A percentile compares a stretch with the other conserved stretches of the same genome.
Conservation (phyloP, 2,113 vertebrate species). For the Labrus mixtus region DNA sequence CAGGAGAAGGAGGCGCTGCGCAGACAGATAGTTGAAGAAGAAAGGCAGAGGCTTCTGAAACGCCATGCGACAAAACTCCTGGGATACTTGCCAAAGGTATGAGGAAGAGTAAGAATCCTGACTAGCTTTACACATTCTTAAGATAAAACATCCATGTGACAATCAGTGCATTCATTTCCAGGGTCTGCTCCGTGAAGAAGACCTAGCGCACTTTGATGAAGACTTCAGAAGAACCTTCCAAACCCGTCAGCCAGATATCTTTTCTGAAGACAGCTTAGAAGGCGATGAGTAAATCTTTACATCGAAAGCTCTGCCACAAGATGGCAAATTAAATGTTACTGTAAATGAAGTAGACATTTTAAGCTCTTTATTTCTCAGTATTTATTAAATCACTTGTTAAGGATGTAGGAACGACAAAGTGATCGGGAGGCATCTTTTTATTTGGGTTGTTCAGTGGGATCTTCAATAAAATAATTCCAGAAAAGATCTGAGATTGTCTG, state of each 20-base stretch:
- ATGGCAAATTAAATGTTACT: conserved; percentile 29
- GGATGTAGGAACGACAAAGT: background rate
- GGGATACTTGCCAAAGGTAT: conserved; percentile 93
- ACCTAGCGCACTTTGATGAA: conserved; percentile 91
- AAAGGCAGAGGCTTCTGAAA: conserved; percentile 91
- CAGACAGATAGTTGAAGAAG: conserved; percentile 91
- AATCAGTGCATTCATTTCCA: conserved; percentile 55
- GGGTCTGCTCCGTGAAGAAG: conserved; percentile 91
- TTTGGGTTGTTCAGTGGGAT: conserved; percentile 13
- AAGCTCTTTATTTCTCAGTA: background rate
- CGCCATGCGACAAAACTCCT: conserved; percentile 89
- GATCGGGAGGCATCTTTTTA: conserved; percentile 31
- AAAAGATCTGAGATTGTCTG: background rate
- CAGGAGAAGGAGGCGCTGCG: conserved; percentile 81
- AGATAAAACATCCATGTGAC: background rate
- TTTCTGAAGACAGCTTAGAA: conserved; percentile 77
- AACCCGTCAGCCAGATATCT: conserved; percentile 66
- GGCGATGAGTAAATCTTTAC: conserved; percentile 49
- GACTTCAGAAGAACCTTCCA: conserved; percentile 87
- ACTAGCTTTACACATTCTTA: background rate
- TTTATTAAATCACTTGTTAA: background rate
- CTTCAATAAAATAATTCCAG: conserved; percentile 10
- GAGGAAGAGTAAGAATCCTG: conserved; percentile 18
- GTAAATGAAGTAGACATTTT: background rate
- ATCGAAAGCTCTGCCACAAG: conserved; percentile 28